Evolutionary conservation across 92 coral and sea anemone genomes (phyloP).

Genomic region (Actinostola sp.): DNA sequence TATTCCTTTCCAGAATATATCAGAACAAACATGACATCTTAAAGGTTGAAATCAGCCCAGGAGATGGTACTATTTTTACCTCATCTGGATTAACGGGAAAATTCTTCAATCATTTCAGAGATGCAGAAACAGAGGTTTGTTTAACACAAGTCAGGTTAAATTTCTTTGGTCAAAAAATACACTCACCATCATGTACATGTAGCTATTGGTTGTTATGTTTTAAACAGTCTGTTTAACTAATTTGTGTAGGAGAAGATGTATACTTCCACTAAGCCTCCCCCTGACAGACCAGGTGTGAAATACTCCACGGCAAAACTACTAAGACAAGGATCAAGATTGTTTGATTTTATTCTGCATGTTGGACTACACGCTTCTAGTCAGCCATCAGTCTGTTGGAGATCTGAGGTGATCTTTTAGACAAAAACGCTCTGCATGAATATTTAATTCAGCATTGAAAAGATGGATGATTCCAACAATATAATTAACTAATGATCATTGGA

Average conservation of each 20-base stretch:
- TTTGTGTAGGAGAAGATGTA: conserved; percentile 62
- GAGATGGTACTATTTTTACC: conserved; percentile 74
- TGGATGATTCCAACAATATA: no score
- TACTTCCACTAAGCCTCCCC: conserved; percentile 70
- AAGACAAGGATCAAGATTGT: conserved; percentile 62
- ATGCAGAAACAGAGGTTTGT: conserved; percentile 19
- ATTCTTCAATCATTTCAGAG: conserved; percentile 56
- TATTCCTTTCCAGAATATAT: conserved; percentile 36
- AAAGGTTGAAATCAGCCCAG: conserved; percentile 58
- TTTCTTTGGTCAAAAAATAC: neutral
- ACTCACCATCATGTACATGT: no score
- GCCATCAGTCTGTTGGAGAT: conserved; percentile 4
- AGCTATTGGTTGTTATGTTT: no score
- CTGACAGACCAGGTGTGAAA: conserved; percentile 48
- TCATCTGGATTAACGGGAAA: conserved; percentile 61
- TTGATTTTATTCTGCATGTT: conserved; percentile 9
- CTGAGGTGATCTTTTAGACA: conserved; percentile 1
- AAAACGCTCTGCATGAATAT: no score
- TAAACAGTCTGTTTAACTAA: no score
- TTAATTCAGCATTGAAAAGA: no score
- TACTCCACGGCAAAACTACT: conserved; percentile 66
- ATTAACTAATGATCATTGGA: no score
- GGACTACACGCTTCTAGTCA: neutral
- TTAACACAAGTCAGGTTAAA: neutral
- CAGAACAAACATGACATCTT: conserved; percentile 39